phyloP scores from a whole-genome alignment of 64 coral and sea anemone genomes.

The Dendrophyllia cribrosa region DNA sequence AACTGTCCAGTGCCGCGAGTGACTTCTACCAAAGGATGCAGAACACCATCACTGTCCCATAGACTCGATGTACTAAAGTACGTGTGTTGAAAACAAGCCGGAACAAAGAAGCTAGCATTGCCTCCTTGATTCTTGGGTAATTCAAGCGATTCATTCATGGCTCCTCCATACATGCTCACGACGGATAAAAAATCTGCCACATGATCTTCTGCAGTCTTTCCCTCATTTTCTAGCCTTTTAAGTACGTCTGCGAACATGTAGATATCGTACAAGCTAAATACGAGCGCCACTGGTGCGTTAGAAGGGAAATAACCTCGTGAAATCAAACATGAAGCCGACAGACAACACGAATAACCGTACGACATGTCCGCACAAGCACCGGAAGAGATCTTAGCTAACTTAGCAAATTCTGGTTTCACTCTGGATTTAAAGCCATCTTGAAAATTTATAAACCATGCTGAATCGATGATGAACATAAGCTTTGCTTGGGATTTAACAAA shows the following conservation, averaged over 20 bases:
- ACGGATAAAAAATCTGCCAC: slow-evolving; percentile 61
- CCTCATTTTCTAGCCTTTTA: slow-evolving; percentile 43
- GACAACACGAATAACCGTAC: slow-evolving; percentile 54
- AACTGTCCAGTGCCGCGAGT: slow-evolving; percentile 64
- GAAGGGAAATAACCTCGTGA: slow-evolving; percentile 23
- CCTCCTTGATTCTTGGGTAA: neutral
- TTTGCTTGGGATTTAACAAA: neutral
- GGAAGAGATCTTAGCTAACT: slow-evolving; percentile 25
- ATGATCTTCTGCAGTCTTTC: slow-evolving; percentile 40
- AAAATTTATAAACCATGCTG: slow-evolving; percentile 81
- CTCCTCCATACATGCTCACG: slow-evolving; percentile 78
- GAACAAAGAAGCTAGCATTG: slow-evolving; percentile 48
- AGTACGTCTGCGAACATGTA: slow-evolving; percentile 65
- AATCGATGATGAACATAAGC: slow-evolving; percentile 54
- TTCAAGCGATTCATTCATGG: slow-evolving; percentile 67
- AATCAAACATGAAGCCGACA: slow-evolving; percentile 56
- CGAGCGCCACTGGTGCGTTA: slow-evolving; percentile 23
- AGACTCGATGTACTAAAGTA: slow-evolving; percentile 73
- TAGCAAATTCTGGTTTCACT: slow-evolving; percentile 41
- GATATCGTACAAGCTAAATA: slow-evolving; percentile 72
- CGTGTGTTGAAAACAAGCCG: slow-evolving; percentile 75
- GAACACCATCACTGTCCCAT: slow-evolving; percentile 56
- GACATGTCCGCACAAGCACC: slow-evolving; percentile 28
- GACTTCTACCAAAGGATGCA: slow-evolving; percentile 53
- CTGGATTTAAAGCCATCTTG: slow-evolving; percentile 61